Evolutionary conservation across 2,113 vertebrate genomes (phyloP).

Genomic region (Crocuta crocuta): DNA sequence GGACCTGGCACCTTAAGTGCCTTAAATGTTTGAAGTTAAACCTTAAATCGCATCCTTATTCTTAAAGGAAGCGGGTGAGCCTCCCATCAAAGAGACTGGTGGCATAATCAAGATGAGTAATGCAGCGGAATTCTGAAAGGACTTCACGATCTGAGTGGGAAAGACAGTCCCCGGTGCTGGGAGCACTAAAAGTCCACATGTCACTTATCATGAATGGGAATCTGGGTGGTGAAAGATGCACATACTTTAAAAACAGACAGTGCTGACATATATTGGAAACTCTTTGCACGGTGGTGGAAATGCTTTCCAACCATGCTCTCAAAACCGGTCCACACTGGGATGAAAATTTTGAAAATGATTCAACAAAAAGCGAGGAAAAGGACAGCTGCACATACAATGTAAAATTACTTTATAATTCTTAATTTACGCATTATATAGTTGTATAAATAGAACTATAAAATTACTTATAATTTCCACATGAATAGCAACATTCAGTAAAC

Average conservation of each 20-base stretch:
- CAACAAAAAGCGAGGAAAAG: not conserved
- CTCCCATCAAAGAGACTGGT: constrained; percentile 77
- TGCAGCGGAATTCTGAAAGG: constrained; percentile 60
- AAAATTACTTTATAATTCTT: not conserved
- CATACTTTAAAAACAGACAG: not conserved
- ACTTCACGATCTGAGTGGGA: not conserved
- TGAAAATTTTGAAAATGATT: not conserved
- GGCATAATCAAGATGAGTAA: constrained; percentile 82
- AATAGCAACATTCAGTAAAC: not conserved
- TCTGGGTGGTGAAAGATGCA: constrained; percentile 53
- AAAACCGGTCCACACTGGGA: not conserved
- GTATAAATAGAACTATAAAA: not conserved
- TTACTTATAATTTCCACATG: not conserved
- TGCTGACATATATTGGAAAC: constrained; percentile 19
- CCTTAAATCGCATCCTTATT: constrained; percentile 81
- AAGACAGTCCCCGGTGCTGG: constrained; percentile 4
- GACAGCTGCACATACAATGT: not conserved
- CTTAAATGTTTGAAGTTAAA: constrained; percentile 83
- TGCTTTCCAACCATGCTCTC: not conserved
- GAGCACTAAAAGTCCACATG: constrained; percentile 54
- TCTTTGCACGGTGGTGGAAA: not conserved
- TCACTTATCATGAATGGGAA: constrained; percentile 29
- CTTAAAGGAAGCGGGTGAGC: constrained; percentile 81
- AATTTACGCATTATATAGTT: not conserved
- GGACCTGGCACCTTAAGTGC: constrained; percentile 84